phyloP scores from a whole-genome alignment of 2,113 vertebrate genomes.

The Tylochromis polylepis region DNA sequence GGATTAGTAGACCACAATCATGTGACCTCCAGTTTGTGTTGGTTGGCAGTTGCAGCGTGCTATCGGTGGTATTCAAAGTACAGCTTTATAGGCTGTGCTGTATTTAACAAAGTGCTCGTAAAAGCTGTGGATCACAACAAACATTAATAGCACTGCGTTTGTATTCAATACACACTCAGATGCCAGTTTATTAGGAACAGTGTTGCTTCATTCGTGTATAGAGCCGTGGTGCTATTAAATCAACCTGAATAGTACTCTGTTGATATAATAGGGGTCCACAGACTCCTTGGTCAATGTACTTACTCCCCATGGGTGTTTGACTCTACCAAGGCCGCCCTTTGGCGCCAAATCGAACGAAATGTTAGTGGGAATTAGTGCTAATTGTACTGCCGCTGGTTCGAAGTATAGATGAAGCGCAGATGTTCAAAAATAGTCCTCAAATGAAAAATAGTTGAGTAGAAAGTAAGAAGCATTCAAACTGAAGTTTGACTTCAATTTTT shows the following conservation, averaged over 20 bases:
- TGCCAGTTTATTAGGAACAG: neutral
- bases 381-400: neutral
- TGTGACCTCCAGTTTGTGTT: slow-evolving; percentile 22
- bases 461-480: no score
- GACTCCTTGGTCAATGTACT: neutral
- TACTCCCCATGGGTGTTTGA: neutral
- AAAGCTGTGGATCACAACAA: neutral
- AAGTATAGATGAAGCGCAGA: neutral
- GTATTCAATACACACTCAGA: neutral
- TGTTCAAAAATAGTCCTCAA: accelerated
- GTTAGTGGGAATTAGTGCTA: neutral
- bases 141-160: neutral
- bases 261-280: neutral
- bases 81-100: neutral
- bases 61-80: slow-evolving; percentile 14
- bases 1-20: slow-evolving; percentile 18
- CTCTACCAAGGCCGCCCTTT: neutral
- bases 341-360: neutral
- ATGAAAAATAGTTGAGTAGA: neutral
- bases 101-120: neutral
- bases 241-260: neutral
- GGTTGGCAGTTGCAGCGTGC: slow-evolving; percentile 2
- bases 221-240: neutral
- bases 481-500: neutral
- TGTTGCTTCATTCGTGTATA: accelerated